These are phyloP conservation scores for Ctenopoma kingsleyae DNA, from an alignment of 2,797 vertebrate genomes.

Conservation along the genomic window DNA sequence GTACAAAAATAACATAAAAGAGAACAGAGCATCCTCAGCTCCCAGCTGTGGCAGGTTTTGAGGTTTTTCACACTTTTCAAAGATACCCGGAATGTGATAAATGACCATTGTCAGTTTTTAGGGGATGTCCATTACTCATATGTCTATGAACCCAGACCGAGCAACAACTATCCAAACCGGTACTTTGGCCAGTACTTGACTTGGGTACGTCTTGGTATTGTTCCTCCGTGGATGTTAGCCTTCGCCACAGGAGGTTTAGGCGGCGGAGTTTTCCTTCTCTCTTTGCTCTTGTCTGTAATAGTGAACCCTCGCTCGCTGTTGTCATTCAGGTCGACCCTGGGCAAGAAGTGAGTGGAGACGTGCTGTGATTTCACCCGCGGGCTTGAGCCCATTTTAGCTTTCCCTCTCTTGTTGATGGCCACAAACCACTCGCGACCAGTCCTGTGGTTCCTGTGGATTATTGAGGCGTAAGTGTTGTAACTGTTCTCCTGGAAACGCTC, in stretches of 20 bases:
- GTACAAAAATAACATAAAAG: constrained; percentile 8
- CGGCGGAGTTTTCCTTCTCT: constrained; percentile 79
- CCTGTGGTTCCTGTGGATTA: constrained; percentile 87
- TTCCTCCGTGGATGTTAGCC: constrained; percentile 25
- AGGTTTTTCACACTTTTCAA: constrained; percentile 18
- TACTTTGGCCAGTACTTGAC: constrained; percentile 88
- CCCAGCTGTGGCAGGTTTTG: constrained; percentile 48
- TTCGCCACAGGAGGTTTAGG: constrained; percentile 42
- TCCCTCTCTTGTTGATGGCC: constrained; percentile 96
- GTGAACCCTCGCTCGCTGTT: constrained; percentile 88
- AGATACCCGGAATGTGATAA: constrained; percentile 67
- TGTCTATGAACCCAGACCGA: background rate
- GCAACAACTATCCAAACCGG: constrained; percentile 77
- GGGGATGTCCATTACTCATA: background rate
- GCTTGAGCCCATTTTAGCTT: constrained; percentile 95
- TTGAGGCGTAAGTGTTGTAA: constrained; percentile 97
- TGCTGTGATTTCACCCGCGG: constrained; percentile 94
- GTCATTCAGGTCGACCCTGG: constrained; percentile 86
- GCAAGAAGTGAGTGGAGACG: constrained; percentile 94
- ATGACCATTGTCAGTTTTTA: constrained; percentile 10
- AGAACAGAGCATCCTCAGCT: constrained; percentile 22
- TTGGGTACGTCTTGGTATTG: constrained; percentile 52
- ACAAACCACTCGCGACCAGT: constrained; percentile 94
- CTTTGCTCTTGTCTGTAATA: constrained; percentile 82
- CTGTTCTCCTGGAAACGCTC: constrained; percentile 99